phyloP scores from a whole-genome alignment of 2,113 vertebrate species.

The Origma solitaria region DNA sequence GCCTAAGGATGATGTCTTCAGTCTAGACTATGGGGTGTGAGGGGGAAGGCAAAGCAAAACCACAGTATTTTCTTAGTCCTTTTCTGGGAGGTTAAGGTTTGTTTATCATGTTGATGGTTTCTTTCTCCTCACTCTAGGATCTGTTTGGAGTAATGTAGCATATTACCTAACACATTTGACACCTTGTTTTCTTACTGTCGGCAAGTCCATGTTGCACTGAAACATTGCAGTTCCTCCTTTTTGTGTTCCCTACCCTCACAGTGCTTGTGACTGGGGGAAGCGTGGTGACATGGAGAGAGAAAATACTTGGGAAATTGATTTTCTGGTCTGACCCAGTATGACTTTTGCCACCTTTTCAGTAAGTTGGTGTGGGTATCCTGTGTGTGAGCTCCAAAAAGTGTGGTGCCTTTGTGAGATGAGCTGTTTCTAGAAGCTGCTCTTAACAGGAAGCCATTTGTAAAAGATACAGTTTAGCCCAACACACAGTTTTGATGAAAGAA shows the following conservation, averaged over 20 bases:
- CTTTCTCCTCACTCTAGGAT: background rate
- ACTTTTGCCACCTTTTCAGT: rapidly evolving
- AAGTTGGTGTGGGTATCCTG: background rate
- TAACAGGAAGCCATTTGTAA: background rate
- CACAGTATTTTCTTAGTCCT: background rate
- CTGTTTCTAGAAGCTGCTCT: background rate
- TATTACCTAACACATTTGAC: background rate
- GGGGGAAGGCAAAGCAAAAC: background rate
- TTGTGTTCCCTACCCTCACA: background rate
- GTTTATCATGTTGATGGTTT: background rate
- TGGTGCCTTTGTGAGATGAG: background rate
- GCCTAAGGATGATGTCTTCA: background rate
- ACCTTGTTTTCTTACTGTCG: background rate
- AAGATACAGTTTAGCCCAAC: background rate
- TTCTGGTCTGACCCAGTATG: background rate
- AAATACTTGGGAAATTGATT: background rate
- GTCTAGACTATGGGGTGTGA: rapidly evolving
- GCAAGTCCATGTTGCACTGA: background rate
- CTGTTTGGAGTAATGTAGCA: background rate
- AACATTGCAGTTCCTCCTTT: background rate
- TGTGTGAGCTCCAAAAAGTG: background rate
- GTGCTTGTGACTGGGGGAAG: rapidly evolving
- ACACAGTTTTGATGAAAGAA: background rate
- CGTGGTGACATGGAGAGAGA: background rate
- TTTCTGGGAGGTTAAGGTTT: background rate